These are phyloP conservation scores for Chelonus insularis DNA, from an alignment of 1,140 invertebrate genomes.

Conservation along the genomic window DNA sequence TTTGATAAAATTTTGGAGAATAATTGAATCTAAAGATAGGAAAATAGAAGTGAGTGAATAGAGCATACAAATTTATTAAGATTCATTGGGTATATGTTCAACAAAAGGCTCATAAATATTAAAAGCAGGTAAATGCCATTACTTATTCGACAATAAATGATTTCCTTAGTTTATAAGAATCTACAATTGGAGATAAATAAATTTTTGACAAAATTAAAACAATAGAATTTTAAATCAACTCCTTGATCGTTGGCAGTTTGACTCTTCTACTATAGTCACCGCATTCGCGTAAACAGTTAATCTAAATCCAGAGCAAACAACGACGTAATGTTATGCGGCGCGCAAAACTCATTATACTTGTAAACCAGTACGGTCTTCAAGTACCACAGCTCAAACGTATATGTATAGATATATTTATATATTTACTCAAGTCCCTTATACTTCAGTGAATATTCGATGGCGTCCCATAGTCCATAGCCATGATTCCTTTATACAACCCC, in stretches of 20 bases:
- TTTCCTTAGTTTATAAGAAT: too few species aligned
- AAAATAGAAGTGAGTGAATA: too few species aligned
- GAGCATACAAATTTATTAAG: too few species aligned
- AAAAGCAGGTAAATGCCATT: too few species aligned
- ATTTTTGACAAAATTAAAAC: too few species aligned
- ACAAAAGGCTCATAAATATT: too few species aligned
- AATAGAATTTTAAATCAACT: background rate
- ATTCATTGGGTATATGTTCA: too few species aligned
- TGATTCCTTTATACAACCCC: slow-evolving; percentile 8
- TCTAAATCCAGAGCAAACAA: slow-evolving; percentile 61
- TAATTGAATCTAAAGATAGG: too few species aligned
- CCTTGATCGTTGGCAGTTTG: background rate
- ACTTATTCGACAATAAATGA: too few species aligned
- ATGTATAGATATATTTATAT: background rate
- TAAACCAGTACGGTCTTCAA: slow-evolving; percentile 53
- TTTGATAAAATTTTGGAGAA: too few species aligned
- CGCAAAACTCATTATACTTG: slow-evolving; percentile 63
- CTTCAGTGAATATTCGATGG: slow-evolving; percentile 10
- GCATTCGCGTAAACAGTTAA: slow-evolving; percentile 58
- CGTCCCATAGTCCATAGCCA: slow-evolving; percentile 4
- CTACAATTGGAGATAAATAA: too few species aligned
- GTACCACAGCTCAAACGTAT: slow-evolving; percentile 46
- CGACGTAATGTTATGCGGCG: slow-evolving; percentile 61
- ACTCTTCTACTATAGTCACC: slow-evolving; percentile 15
- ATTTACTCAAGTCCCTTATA: slow-evolving; percentile 3